phyloP scores from a whole-genome alignment of 2,113 vertebrate genomes.

The Grallaria varia region DNA sequence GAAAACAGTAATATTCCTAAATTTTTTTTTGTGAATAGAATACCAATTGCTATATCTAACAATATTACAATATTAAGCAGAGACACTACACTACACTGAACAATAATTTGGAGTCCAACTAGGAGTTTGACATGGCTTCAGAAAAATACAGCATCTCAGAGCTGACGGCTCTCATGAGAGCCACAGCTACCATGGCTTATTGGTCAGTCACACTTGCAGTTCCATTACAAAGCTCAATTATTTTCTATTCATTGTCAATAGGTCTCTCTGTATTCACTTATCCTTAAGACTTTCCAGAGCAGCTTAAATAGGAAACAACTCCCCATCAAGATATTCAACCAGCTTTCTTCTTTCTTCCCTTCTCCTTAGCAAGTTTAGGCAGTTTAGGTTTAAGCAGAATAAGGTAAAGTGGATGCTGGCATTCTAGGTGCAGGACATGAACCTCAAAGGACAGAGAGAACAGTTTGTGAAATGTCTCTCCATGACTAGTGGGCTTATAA shows the following conservation, averaged over 20 bases:
- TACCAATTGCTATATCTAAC: background rate
- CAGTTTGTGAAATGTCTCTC: background rate
- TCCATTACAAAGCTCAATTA: background rate
- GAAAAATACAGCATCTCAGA: background rate
- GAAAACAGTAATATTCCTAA: background rate
- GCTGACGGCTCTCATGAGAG: background rate
- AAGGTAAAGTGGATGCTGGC: background rate
- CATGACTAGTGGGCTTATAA: background rate
- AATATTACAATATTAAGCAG: background rate
- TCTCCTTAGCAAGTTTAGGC: background rate
- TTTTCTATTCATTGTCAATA: background rate
- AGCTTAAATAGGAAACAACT: background rate
- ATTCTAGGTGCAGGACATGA: background rate
- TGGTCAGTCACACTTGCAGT: background rate
- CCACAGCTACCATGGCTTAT: background rate
- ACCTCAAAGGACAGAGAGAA: background rate
- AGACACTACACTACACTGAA: background rate
- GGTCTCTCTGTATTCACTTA: background rate
- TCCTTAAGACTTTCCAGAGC: background rate
- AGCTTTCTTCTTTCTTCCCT: background rate
- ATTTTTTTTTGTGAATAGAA: background rate
- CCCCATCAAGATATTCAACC: background rate
- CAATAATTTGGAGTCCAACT: background rate
- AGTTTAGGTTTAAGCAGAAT: background rate
- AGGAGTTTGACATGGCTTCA: background rate